Evolutionary conservation across 35 echinoderm and acorn worm genomes (phyloP), one percentile per base, ranked within the genome.

Genomic region (Heliocidaris erythrogramma): DNA sequence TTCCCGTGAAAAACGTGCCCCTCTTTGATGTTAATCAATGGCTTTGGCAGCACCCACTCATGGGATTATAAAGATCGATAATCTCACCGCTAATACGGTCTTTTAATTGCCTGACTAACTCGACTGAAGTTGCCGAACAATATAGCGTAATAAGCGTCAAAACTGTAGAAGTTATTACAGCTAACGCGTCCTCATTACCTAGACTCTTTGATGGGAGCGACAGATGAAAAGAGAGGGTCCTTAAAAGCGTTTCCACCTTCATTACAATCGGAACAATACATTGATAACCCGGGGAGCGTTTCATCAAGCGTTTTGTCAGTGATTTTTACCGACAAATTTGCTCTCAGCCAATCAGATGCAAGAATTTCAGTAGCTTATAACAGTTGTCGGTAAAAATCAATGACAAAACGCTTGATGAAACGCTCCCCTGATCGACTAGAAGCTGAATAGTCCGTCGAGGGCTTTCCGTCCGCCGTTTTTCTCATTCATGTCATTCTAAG

Each of bases 1-100:
- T 89, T 32, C 47, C 47, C 87, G 31, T 35, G 8, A 89, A 89
- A 42, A 89, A 42, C 9, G 47, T 31, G 87, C 31, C 47, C 29
- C 31, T 14, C 87, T 89, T 89, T 89, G 87, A 89, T 89, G 31
- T 89, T 48, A 48, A 89, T 89, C 87, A 89, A 89, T 89, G 29
- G 87, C 31, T 17, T 11, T 89, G 32, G 87, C 31, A 32, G 31
- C 30, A 13, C 32, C 87, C 47, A 32, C 87, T 32, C 87, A 48
- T 16, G 18, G 87, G 87, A 89, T 89, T 42, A 89, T 9, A 32
- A n/a, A 13, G 9, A 47, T 48, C 31, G 47, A 47, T 47, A 89
- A 48, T 48, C 87, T 48, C 87, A 48, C 11, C 31, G 29, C 24
- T 89, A 89, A 89, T 89, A 47, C 87, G 87, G 31, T 18, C 87